A percentile compares a stretch with the other conserved stretches of the same genome.
phyloP scores from a whole-genome alignment of 1,140 invertebrate genomes.

The Calephelis virginiensis region DNA sequence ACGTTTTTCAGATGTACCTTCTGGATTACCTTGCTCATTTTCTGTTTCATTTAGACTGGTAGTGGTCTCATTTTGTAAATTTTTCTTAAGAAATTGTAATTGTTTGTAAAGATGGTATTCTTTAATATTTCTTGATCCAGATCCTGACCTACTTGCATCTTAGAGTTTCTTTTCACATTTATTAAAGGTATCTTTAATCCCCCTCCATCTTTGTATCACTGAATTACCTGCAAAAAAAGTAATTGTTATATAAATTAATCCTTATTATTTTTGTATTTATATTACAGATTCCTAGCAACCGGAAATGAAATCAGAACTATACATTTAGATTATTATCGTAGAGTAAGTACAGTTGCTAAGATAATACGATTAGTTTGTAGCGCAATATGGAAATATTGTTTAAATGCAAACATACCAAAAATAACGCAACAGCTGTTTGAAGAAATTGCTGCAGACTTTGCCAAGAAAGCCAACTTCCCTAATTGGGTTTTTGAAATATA shows the following conservation, averaged over 20 bases:
- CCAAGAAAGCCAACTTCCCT: constrained; percentile 25
- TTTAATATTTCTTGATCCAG: constrained; percentile 29
- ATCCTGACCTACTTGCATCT: constrained; percentile 23
- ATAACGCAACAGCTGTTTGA: constrained; percentile 4
- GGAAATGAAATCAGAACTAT: constrained; percentile 9
- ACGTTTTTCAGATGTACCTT: constrained; percentile 29
- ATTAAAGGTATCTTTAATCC: constrained; percentile 28
- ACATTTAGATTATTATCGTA: constrained; percentile 23
- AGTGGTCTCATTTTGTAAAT: constrained; percentile 27
- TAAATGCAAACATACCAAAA: not conserved
- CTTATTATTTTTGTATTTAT: constrained; percentile 6
- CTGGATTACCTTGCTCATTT: constrained; percentile 28
- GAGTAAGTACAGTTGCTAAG: constrained; percentile 26
- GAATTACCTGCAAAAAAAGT: constrained; percentile 21
- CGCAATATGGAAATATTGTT: constrained; percentile 26
- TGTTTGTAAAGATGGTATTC: constrained; percentile 30
- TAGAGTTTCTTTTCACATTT: constrained; percentile 31
- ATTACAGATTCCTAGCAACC: constrained; percentile 20
- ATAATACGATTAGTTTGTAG: constrained; percentile 25
- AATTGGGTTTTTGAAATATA: too few species aligned
- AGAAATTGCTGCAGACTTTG: constrained; percentile 7
- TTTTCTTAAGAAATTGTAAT: constrained; percentile 29
- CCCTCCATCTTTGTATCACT: constrained; percentile 25
- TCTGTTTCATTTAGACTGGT: constrained; percentile 23
- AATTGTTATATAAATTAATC: not conserved